Conservation (phyloP, 37 sponge, comb jelly and placozoan genomes). For the Sycon ciliatum region DNA sequence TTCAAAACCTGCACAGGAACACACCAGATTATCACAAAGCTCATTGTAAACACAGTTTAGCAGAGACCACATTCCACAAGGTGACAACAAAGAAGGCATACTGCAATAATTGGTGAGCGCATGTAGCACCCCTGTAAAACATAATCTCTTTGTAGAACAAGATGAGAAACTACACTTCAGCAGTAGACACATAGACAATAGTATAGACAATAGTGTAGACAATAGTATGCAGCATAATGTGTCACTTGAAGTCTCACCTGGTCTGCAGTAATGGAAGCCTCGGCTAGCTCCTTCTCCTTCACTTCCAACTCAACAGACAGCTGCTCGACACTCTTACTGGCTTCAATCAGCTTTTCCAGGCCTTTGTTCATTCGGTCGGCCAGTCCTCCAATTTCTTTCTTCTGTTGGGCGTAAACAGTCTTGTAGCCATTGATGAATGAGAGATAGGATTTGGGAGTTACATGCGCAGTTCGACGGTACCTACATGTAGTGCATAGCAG, state of each 20-base stretch:
- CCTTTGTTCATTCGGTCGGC: slow-evolving; percentile 90
- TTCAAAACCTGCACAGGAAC: slow-evolving; percentile 44
- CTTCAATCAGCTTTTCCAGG: slow-evolving; percentile 88
- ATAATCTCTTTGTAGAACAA: too few relatives aligned
- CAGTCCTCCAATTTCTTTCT: slow-evolving; percentile 65
- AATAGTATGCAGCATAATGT: too few relatives aligned
- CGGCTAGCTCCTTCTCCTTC: slow-evolving; percentile 96
- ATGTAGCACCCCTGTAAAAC: too few relatives aligned
- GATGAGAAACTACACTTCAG: too few relatives aligned
- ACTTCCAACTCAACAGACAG: slow-evolving; percentile 78
- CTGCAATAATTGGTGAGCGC: neutral
- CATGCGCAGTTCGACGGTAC: slow-evolving; percentile 82
- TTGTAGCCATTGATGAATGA: slow-evolving; percentile 94
- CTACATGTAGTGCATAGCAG: too few relatives aligned
- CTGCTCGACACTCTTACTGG: slow-evolving; percentile 79
- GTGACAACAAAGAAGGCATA: neutral
- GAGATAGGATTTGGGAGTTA: slow-evolving; percentile 99
- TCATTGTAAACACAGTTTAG: too few relatives aligned
- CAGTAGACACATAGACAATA: too few relatives aligned
- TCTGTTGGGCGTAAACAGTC: slow-evolving; percentile 78
- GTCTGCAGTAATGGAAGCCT: slow-evolving; percentile 84
- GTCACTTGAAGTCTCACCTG: too few relatives aligned
- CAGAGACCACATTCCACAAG: too few relatives aligned
- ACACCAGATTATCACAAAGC: too few relatives aligned
- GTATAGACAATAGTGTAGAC: too few relatives aligned